These are phyloP conservation scores for Zaprionus kolodkinae DNA, from an alignment of 1,140 invertebrate genomes.

Conservation along the genomic window DNA sequence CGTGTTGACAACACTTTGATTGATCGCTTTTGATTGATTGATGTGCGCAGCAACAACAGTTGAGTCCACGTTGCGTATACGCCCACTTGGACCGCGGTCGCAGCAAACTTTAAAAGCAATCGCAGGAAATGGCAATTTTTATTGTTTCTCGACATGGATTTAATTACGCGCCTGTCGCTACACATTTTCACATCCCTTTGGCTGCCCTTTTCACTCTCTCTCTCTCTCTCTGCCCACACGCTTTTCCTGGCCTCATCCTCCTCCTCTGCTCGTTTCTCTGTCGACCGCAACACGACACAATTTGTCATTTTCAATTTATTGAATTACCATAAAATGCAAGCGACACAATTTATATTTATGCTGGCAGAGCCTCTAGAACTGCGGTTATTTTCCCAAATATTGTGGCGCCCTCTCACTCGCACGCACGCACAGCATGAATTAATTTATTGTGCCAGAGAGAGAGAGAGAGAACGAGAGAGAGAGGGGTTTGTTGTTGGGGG, in stretches of 20 bases:
- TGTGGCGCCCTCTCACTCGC: conserved; percentile 17
- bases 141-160: conserved; percentile 72
- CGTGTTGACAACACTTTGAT: conserved; percentile 76
- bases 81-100: background rate
- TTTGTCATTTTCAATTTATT: conserved; percentile 83
- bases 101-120: conserved; percentile 66
- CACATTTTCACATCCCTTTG: conserved; percentile 18
- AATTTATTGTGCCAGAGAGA: conserved; percentile 53
- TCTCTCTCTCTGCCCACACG: background rate
- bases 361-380: conserved; percentile 26
- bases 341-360: conserved; percentile 74
- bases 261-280: background rate
- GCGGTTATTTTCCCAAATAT: conserved; percentile 50
- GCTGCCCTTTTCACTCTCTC: background rate
- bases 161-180: conserved; percentile 61
- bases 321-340: conserved; percentile 78
- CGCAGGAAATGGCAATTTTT: conserved; percentile 64
- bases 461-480: conserved; percentile 21
- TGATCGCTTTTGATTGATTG: conserved; percentile 79
- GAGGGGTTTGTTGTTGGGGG: background rate
- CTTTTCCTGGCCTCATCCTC: background rate
- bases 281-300: conserved; percentile 79
- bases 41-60: conserved; percentile 32
- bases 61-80: background rate
- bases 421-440: conserved; percentile 60